Evolutionary conservation across 2,113 vertebrate genomes (phyloP).

Genomic region (Dendrocopos noguchii): DNA sequence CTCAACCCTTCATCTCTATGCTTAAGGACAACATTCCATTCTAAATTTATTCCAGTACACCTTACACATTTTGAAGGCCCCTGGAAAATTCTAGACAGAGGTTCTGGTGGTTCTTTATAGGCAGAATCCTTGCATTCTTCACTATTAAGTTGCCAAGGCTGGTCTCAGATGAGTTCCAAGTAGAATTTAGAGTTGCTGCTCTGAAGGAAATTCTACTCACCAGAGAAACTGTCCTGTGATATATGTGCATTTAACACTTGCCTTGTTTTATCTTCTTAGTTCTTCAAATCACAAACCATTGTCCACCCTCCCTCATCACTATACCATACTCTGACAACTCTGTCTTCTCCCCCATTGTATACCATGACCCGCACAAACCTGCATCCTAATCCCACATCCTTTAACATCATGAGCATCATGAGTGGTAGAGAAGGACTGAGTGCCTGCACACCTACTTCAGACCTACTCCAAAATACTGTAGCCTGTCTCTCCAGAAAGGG

Average conservation of each 20-base stretch:
- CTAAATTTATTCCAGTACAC: background rate
- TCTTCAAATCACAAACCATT: background rate
- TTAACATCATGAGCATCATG: background rate
- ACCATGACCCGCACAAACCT: background rate
- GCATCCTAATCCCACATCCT: background rate
- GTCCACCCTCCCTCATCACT: background rate
- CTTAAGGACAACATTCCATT: background rate
- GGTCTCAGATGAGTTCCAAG: background rate
- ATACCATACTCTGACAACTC: background rate
- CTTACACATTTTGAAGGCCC: background rate
- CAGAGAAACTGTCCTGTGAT: background rate
- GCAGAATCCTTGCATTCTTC: background rate
- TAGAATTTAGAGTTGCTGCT: background rate
- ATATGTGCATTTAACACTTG: background rate
- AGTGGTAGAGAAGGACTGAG: rapidly evolving
- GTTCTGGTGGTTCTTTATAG: background rate
- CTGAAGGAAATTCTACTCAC: background rate
- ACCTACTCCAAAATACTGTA: background rate
- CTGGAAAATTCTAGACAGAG: background rate
- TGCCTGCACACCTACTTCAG: background rate
- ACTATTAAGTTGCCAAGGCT: background rate
- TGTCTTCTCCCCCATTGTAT: background rate
- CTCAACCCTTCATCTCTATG: background rate
- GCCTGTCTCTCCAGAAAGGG: background rate
- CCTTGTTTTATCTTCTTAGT: background rate